phyloP scores from a whole-genome alignment of 2,113 vertebrate species.

The Suncus etruscus region DNA sequence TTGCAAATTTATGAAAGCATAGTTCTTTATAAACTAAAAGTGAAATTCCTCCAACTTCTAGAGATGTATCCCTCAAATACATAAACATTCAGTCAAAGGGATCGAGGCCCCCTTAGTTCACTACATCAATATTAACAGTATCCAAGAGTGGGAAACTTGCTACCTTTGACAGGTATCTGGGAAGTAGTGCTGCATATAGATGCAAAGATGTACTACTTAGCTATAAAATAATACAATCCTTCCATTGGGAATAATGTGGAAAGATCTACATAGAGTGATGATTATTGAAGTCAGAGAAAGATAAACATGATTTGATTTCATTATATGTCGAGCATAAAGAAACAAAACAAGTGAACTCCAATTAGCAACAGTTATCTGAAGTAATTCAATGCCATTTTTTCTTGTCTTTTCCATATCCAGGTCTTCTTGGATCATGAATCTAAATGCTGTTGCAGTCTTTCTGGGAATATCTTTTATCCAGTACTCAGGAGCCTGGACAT shows the following conservation, averaged over 20 bases:
- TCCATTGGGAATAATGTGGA: neutral
- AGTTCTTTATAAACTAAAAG: neutral
- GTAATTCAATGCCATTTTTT: neutral
- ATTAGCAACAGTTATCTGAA: neutral
- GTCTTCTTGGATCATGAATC: constrained; percentile 95
- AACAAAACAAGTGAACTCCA: neutral
- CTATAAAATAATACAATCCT: neutral
- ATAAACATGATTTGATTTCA: neutral
- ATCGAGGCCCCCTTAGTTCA: neutral
- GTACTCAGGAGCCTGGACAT: constrained; percentile 90
- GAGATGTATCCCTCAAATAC: neutral
- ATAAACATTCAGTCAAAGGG: neutral
- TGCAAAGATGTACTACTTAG: neutral
- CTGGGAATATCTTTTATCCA: constrained; percentile 95
- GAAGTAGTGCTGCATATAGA: neutral
- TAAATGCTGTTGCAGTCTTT: constrained; percentile 93
- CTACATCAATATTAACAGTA: neutral
- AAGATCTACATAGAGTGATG: neutral
- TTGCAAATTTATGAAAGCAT: neutral
- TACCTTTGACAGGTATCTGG: neutral
- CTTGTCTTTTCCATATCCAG: constrained; percentile 83
- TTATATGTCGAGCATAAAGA: neutral
- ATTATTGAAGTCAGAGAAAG: neutral
- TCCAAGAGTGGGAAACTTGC: neutral
- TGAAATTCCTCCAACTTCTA: neutral